Percentiles rank a stretch among this genome's conserved stretches.
Conservation (phyloP, 2,113 vertebrate species). For the Psilopsiagon aurifrons region DNA sequence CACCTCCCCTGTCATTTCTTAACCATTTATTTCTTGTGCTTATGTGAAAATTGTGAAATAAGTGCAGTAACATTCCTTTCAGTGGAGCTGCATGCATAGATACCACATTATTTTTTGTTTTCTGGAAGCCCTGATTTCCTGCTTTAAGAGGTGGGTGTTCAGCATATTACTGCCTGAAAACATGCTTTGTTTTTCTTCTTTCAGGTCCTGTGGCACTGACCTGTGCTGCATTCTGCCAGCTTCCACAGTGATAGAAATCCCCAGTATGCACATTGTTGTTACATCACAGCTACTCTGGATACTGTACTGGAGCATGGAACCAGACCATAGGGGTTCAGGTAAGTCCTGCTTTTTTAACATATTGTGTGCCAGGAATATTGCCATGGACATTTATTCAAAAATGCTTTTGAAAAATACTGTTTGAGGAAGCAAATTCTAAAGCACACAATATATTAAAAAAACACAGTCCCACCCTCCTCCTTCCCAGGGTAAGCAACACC, state of each 20-base stretch:
- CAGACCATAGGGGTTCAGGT: slow-evolving; percentile 73
- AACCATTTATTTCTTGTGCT: slow-evolving; percentile 40
- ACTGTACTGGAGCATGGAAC: slow-evolving; percentile 71
- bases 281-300: slow-evolving; percentile 60
- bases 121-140: neutral
- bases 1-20: slow-evolving; percentile 36
- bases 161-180: slow-evolving; percentile 35
- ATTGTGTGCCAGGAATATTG: slow-evolving; percentile 54
- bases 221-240: slow-evolving; percentile 32
- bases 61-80: slow-evolving; percentile 17
- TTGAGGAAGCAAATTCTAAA: slow-evolving; percentile 1
- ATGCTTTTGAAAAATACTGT: neutral
- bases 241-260: slow-evolving; percentile 65
- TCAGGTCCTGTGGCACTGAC: slow-evolving; percentile 70
- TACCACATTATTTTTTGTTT: neutral
- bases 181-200: slow-evolving; percentile 73
- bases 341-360: slow-evolving; percentile 68
- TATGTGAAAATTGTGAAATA: neutral
- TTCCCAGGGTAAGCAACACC: neutral
- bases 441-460: slow-evolving; percentile 44
- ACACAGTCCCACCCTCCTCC: neutral
- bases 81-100: neutral
- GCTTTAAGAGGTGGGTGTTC: slow-evolving; percentile 52
- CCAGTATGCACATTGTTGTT: slow-evolving; percentile 68
- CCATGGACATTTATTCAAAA: neutral